Percentiles rank a stretch among this genome's conserved stretches.
Conservation (phyloP, 2,888 invertebrate genomes). For the Thymelicus acteon region DNA sequence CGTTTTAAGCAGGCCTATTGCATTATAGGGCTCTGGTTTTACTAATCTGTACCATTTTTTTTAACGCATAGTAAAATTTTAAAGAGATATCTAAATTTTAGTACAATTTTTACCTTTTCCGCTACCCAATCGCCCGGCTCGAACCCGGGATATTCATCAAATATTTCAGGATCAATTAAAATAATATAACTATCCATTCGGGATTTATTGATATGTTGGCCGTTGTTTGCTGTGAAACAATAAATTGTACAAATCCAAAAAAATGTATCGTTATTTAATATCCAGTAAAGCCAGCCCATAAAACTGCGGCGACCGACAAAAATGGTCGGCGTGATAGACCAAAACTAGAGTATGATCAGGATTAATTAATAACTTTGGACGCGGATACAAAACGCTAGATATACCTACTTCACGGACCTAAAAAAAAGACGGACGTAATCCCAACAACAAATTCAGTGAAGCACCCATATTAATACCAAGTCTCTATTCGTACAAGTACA, state of each 20-base stretch:
- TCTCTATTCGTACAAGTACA: no score
- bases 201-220: constrained; percentile 13
- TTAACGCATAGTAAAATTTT: no score
- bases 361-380: neutral
- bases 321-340: constrained; percentile 10
- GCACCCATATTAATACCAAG: no score
- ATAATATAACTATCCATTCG: constrained; percentile 1
- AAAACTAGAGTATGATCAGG: constrained; percentile 3
- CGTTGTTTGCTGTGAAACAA: constrained; percentile 28
- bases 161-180: constrained; percentile 4
- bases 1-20: no score
- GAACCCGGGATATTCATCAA: neutral
- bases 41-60: no score
- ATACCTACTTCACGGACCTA: no score
- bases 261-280: constrained; percentile 33
- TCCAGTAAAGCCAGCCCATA: constrained; percentile 24
- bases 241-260: constrained; percentile 32
- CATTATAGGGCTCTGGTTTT: no score
- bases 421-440: no score
- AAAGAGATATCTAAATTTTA: no score
- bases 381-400: neutral
- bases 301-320: constrained; percentile 18
- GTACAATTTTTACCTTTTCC: no score
- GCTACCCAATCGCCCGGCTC: neutral
- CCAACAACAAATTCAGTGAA: no score